A percentile compares a stretch with the other conserved stretches of the same genome.
Evolutionary conservation across 2,113 vertebrate species (phyloP).

Genomic region (Odocoileus virginianus): DNA sequence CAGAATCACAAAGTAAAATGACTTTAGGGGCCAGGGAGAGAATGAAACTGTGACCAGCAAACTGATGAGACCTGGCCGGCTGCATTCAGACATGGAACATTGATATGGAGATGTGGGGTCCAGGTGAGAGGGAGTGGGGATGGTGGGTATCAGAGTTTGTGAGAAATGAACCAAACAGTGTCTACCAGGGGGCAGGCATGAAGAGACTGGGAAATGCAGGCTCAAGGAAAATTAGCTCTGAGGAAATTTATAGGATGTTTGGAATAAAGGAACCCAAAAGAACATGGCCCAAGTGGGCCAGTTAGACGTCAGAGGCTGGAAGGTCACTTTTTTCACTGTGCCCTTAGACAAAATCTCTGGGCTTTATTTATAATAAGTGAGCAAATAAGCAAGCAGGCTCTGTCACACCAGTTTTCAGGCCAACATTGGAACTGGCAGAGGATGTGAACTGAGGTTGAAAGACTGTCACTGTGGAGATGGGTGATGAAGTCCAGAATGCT

Average conservation of each 20-base stretch:
- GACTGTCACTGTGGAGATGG: background rate
- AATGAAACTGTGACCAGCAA: too few relatives aligned
- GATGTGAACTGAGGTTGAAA: background rate
- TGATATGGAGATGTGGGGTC: background rate
- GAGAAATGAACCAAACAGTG: background rate
- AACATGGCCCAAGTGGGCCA: background rate
- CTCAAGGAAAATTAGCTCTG: background rate
- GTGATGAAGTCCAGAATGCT: background rate
- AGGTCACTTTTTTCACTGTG: background rate
- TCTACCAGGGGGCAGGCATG: background rate
- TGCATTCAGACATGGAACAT: background rate
- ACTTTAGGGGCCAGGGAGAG: too few relatives aligned
- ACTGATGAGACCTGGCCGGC: accelerated
- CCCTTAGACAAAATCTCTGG: background rate
- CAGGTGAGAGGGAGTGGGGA: too few relatives aligned
- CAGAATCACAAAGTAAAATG: background rate
- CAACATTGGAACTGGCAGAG: background rate
- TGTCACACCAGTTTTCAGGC: background rate
- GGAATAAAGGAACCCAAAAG: background rate
- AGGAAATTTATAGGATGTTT: background rate
- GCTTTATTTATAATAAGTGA: background rate
- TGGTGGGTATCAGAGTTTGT: background rate
- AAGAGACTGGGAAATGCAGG: background rate
- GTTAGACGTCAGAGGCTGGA: background rate
- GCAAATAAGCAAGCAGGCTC: background rate